Conservation (phyloP, 2,797 vertebrate species). For the Octomys mimax region DNA sequence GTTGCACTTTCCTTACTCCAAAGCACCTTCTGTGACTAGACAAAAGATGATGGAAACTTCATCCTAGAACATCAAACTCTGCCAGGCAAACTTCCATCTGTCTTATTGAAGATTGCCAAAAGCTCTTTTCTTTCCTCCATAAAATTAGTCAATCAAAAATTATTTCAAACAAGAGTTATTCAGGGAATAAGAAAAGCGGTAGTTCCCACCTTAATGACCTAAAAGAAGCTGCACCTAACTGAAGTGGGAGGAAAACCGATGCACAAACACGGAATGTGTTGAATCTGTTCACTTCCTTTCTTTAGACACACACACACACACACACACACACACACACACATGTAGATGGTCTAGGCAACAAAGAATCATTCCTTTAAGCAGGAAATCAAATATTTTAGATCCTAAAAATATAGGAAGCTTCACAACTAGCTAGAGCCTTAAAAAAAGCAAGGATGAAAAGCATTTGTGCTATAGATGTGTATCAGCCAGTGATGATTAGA, state of each 20-base stretch:
- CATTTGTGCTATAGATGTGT: background rate
- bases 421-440: background rate
- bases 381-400: background rate
- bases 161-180: slow-evolving; percentile 70
- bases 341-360: background rate
- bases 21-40: slow-evolving; percentile 84
- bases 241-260: slow-evolving; percentile 51
- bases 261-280: background rate
- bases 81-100: slow-evolving; percentile 85
- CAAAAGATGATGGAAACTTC: slow-evolving; percentile 83
- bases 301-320: background rate
- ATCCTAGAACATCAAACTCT: slow-evolving; percentile 80
- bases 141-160: slow-evolving; percentile 81
- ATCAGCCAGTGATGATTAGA: background rate
- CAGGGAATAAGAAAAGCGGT: slow-evolving; percentile 59
- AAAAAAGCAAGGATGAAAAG: background rate
- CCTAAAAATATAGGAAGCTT: slow-evolving; percentile 3
- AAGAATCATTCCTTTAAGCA: slow-evolving; percentile 12
- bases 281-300: slow-evolving; percentile 48
- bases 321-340: background rate
- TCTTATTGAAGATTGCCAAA: slow-evolving; percentile 81
- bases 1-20: slow-evolving; percentile 77
- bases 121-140: slow-evolving; percentile 48
- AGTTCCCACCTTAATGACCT: slow-evolving; percentile 31
- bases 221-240: background rate